Percentiles rank a stretch among this genome's conserved stretches.
Evolutionary conservation across 2,888 invertebrate genomes (phyloP).

Genomic region (Meghimatium bilineatum): DNA sequence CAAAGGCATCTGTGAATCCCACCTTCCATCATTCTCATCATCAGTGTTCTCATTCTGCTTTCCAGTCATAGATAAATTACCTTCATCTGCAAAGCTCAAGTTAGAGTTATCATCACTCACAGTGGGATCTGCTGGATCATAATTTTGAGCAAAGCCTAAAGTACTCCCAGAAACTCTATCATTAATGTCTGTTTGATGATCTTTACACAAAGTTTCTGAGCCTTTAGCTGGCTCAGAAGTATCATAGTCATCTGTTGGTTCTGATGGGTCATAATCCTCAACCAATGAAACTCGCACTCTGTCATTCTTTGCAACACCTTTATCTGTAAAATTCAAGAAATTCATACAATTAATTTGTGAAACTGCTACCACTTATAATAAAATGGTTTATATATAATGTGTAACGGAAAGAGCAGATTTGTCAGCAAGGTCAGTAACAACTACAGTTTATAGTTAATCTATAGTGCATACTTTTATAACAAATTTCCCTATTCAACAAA

Average conservation of each 20-base stretch:
- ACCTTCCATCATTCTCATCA: conserved; percentile 37
- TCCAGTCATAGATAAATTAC: not conserved
- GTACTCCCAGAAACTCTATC: not conserved
- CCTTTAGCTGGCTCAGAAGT: conserved; percentile 39
- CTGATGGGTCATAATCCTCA: conserved; percentile 39
- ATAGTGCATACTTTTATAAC: too few relatives aligned
- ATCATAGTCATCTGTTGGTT: conserved; percentile 43
- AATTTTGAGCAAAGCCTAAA: not conserved
- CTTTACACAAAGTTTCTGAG: not conserved
- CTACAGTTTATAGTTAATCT: too few relatives aligned
- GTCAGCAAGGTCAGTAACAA: too few relatives aligned
- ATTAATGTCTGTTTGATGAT: not conserved
- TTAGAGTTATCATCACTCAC: conserved; percentile 30
- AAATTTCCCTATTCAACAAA: too few relatives aligned
- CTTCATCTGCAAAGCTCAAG: not conserved
- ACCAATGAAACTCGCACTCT: not conserved
- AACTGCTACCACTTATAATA: too few relatives aligned
- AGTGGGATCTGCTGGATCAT: not conserved
- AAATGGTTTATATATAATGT: too few relatives aligned
- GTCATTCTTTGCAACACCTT: not conserved
- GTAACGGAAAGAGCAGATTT: too few relatives aligned
- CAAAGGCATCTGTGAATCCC: conserved; percentile 25
- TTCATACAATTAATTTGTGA: too few relatives aligned
- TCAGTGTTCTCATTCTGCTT: conserved; percentile 3
- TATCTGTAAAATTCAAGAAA: not conserved